Percentiles rank a stretch among this genome's conserved stretches.
Evolutionary conservation across 2,888 invertebrate species (phyloP).

Genomic region (Eueremaeus valkanovi): DNA sequence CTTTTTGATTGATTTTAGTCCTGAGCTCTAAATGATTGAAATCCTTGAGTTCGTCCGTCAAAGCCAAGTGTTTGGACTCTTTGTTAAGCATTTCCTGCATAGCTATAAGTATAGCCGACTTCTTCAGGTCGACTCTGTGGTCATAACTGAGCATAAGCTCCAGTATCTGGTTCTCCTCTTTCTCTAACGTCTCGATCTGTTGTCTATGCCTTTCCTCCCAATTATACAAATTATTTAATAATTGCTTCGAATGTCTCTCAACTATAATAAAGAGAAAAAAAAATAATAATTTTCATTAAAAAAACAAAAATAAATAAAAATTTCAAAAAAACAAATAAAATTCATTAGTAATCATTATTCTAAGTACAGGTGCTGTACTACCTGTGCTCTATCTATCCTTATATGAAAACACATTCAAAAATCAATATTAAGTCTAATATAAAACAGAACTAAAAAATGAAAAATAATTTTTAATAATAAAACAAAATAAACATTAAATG

Average conservation of each 20-base stretch:
- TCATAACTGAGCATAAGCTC: constrained; percentile 16
- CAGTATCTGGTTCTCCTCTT: not conserved
- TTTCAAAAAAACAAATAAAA: too few species aligned
- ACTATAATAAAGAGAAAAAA: too few species aligned
- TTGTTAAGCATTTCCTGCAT: constrained; percentile 3
- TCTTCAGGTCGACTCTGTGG: not conserved
- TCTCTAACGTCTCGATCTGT: not conserved
- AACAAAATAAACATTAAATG: not conserved
- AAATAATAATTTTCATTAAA: too few species aligned
- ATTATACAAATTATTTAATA: constrained; percentile 13
- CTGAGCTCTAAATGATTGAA: constrained; percentile 6
- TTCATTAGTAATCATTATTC: too few species aligned
- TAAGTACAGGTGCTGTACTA: too few species aligned
- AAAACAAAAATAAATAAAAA: not conserved
- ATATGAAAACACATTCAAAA: too few species aligned
- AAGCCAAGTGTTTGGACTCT: not conserved
- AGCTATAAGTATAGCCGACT: not conserved
- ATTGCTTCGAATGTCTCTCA: constrained; percentile 29
- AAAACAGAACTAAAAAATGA: too few species aligned
- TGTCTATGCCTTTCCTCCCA: constrained; percentile 24
- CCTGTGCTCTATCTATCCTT: too few species aligned
- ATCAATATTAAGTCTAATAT: too few species aligned
- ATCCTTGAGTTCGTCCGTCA: constrained; percentile 6
- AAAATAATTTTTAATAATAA: too few species aligned
- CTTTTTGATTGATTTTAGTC: not conserved